Percentiles rank a stretch among this genome's conserved stretches.
phyloP scores from a whole-genome alignment of 2,113 vertebrate genomes.

The Rhinoderma darwinii region DNA sequence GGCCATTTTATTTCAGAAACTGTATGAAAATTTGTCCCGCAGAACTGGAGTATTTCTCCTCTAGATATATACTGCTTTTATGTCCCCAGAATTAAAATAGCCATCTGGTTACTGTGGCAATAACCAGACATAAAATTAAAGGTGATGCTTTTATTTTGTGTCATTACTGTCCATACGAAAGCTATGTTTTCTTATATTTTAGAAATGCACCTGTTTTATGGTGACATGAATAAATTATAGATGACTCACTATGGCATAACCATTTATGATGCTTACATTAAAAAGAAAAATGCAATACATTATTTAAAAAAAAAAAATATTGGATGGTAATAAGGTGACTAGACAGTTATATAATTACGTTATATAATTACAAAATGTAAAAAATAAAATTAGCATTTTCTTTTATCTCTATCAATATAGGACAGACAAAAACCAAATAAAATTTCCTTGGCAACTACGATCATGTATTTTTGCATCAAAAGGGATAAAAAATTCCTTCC shows the following conservation, averaged over 20 bases:
- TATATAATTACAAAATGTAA: no score
- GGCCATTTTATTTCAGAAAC: slow-evolving; percentile 32
- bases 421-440: no score
- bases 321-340: not conserved
- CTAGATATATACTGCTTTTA: slow-evolving; percentile 21
- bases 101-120: slow-evolving; percentile 30
- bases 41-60: slow-evolving; percentile 14
- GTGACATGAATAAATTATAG: not conserved
- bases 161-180: not conserved
- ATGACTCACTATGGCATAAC: not conserved
- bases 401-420: no score
- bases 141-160: slow-evolving; percentile 18
- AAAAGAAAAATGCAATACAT: not conserved
- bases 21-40: slow-evolving; percentile 6
- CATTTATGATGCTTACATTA: not conserved
- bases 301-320: not conserved
- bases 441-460: no score
- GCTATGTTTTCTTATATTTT: not conserved
- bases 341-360: no score
- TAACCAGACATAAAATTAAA: slow-evolving; percentile 28
- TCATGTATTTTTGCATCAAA: no score
- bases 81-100: slow-evolving; percentile 1
- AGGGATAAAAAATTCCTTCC: no score
- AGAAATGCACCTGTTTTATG: not conserved
- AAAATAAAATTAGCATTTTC: no score